Conservation (phyloP, 2,797 vertebrate species). For the Podargus strigoides region DNA sequence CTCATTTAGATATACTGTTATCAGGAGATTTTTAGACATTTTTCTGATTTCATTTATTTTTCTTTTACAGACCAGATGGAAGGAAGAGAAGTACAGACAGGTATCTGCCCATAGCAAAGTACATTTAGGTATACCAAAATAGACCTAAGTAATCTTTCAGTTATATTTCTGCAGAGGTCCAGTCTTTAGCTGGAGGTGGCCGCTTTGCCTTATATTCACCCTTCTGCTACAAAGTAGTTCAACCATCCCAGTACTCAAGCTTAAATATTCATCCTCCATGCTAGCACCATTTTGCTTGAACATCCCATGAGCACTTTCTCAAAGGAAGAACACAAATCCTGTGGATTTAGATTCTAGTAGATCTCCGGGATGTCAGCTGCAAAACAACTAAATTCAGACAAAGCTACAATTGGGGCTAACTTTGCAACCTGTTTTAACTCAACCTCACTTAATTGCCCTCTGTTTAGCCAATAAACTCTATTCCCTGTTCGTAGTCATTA, state of each 20-base stretch:
- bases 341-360: not conserved
- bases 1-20: slow-evolving; percentile 17
- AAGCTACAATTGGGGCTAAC: not conserved
- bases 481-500: not conserved
- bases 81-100: not conserved
- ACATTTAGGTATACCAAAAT: not conserved
- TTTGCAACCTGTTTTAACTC: not conserved
- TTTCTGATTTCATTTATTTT: slow-evolving; percentile 32
- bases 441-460: not conserved
- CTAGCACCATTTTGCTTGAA: not conserved
- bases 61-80: not conserved
- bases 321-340: not conserved
- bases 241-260: not conserved
- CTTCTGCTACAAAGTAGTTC: not conserved
- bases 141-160: not conserved
- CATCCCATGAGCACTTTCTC: not conserved
- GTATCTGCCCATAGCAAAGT: not conserved
- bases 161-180: not conserved
- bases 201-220: not conserved
- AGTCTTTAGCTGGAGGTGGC: not conserved
- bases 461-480: not conserved
- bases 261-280: not conserved
- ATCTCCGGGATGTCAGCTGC: not conserved
- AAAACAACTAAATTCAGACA: not conserved
- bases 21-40: not conserved